phyloP scores from a whole-genome alignment of 2,113 vertebrate genomes.

The Anser brachyrhynchus region DNA sequence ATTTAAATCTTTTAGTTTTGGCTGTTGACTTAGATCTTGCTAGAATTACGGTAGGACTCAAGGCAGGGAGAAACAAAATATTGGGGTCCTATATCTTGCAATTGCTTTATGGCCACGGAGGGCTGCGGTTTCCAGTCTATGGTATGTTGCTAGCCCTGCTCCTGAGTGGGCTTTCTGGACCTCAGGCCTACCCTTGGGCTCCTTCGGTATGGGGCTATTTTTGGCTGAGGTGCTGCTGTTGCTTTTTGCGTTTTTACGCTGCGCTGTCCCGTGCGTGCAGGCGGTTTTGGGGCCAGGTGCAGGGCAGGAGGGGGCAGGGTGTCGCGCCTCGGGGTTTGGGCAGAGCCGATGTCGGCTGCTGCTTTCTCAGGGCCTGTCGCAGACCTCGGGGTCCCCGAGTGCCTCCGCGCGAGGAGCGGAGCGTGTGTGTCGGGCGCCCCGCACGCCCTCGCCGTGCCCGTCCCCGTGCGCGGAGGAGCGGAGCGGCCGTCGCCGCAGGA shows the following conservation, averaged over 20 bases:
- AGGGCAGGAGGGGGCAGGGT: background rate
- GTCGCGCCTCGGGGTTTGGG: rapidly evolving
- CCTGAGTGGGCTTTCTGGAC: background rate
- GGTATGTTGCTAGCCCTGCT: background rate
- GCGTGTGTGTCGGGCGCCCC: too few species aligned
- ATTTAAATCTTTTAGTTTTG: background rate
- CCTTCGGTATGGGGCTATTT: background rate
- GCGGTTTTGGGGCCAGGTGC: background rate
- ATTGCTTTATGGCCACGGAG: background rate
- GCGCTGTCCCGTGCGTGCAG: rapidly evolving
- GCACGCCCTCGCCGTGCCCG: background rate
- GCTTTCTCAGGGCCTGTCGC: background rate
- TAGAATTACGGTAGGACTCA: background rate
- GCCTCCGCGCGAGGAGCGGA: background rate
- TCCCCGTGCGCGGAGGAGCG: background rate
- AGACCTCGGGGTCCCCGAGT: background rate
- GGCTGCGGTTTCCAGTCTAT: background rate
- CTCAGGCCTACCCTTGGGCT: background rate
- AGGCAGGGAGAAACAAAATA: background rate
- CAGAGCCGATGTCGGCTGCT: background rate
- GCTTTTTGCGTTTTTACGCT: background rate
- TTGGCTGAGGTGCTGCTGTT: background rate
- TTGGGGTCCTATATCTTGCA: background rate
- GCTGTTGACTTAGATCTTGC: background rate
- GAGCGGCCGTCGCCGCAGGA: background rate